Percentiles rank a stretch among this genome's conserved stretches.
These are phyloP conservation scores for Rhaphigaster nebulosa DNA, from an alignment of 2,888 invertebrate genomes.

Conservation along the genomic window DNA sequence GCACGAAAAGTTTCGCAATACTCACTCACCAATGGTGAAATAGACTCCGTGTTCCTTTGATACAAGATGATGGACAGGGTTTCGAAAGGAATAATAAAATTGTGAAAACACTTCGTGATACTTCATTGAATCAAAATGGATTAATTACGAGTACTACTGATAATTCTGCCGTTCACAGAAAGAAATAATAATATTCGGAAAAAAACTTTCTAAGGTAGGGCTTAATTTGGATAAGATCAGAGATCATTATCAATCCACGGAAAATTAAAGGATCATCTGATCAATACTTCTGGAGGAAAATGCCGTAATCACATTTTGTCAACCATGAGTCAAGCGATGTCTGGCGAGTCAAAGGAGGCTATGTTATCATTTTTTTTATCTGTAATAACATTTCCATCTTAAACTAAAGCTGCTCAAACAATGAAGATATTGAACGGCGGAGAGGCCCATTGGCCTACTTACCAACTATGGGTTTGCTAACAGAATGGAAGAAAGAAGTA, in stretches of 20 bases:
- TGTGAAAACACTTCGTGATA: conserved; percentile 1
- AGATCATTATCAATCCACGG: not conserved
- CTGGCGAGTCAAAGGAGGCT: not conserved
- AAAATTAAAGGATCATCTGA: not conserved
- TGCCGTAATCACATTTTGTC: not conserved
- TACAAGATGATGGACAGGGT: not conserved
- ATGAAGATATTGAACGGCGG: conserved; percentile 31
- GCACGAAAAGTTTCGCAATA: conserved; percentile 11
- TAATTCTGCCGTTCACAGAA: not conserved
- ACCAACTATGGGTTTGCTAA: conserved; percentile 48
- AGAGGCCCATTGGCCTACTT: conserved; percentile 46
- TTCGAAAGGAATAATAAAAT: conserved; percentile 32
- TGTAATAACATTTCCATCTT: conserved; percentile 11
- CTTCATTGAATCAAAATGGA: not conserved
- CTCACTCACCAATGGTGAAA: conserved; percentile 8
- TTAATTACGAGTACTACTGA: not conserved
- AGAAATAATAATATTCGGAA: not conserved
- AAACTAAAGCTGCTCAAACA: conserved; percentile 2
- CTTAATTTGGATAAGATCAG: not conserved
- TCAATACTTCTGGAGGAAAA: not conserved
- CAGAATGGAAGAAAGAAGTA: conserved; percentile 48
- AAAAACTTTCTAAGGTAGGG: not conserved
- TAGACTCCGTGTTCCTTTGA: conserved; percentile 8
- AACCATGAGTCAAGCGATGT: not conserved
- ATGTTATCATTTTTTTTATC: not conserved